phyloP scores from a whole-genome alignment of 2,888 invertebrate species.

The Stictocephala bisonia region DNA sequence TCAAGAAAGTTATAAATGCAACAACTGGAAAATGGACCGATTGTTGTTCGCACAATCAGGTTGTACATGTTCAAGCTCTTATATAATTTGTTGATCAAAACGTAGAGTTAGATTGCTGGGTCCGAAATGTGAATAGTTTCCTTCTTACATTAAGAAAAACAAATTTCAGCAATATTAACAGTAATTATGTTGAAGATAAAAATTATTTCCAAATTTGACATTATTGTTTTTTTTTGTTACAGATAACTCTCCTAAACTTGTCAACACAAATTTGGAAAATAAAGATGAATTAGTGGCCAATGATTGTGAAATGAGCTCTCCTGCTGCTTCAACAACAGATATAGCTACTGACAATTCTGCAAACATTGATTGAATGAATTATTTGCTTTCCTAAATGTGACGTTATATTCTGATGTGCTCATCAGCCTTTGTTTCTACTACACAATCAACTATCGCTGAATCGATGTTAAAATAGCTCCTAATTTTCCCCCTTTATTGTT shows the following conservation, averaged over 20 bases:
- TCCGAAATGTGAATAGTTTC: no score
- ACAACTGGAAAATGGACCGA: no score
- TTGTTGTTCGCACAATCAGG: no score
- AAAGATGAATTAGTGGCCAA: neutral
- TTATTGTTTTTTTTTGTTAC: neutral
- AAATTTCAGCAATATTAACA: no score
- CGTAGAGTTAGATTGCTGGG: no score
- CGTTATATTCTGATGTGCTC: conserved; percentile 1
- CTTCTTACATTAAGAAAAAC: no score
- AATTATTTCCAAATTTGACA: no score
- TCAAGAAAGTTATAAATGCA: no score
- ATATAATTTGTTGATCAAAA: no score
- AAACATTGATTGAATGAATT: conserved; percentile 3
- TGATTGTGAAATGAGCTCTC: conserved; percentile 11
- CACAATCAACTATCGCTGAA: neutral
- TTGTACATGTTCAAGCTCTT: no score
- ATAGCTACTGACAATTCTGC: neutral
- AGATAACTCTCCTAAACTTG: conserved; percentile 19
- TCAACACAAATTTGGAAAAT: conserved; percentile 4
- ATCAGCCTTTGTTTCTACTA: neutral
- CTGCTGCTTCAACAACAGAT: neutral
- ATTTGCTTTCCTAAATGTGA: conserved; percentile 14
- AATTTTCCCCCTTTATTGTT: neutral
- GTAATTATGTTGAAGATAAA: no score
- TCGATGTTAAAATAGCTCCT: conserved; percentile 5